phyloP scores from a whole-genome alignment of 2,888 invertebrate genomes.

The Allophyes oxyacanthae region DNA sequence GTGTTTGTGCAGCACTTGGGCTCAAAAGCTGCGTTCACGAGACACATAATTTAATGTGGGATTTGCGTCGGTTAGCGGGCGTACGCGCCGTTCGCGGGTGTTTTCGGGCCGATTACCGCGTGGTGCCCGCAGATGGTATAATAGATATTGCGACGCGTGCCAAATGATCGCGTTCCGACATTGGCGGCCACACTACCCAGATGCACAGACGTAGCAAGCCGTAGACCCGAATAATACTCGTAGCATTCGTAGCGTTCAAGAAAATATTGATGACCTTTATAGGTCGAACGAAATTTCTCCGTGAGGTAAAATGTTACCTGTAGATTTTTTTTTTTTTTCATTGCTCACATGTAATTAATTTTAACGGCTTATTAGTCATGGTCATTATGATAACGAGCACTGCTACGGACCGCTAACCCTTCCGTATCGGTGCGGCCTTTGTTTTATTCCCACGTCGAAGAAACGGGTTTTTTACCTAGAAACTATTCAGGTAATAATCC shows the following conservation, averaged over 20 bases:
- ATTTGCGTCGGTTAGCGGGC: constrained; percentile 56
- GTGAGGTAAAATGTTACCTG: too few relatives aligned
- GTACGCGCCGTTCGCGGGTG: constrained; percentile 51
- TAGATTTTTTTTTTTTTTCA: too few relatives aligned
- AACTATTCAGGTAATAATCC: too few relatives aligned
- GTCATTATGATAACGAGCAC: neutral
- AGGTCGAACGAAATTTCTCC: too few relatives aligned
- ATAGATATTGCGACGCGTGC: constrained; percentile 72
- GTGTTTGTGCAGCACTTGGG: constrained; percentile 45
- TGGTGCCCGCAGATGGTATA: constrained; percentile 65
- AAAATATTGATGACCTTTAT: too few relatives aligned
- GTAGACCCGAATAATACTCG: constrained; percentile 25
- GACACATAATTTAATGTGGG: constrained; percentile 65
- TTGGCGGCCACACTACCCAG: constrained; percentile 66
- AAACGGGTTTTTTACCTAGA: constrained; percentile 2
- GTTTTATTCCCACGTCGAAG: constrained; percentile 15
- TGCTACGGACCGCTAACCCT: neutral
- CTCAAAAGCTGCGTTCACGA: constrained; percentile 52
- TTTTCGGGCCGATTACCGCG: constrained; percentile 54
- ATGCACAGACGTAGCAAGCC: constrained; percentile 35
- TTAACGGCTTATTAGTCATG: neutral
- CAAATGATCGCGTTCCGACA: constrained; percentile 73
- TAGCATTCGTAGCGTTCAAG: too few relatives aligned
- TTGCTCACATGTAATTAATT: neutral
- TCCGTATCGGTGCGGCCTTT: constrained; percentile 20